Percentiles rank a stretch among this genome's conserved stretches.
phyloP scores from a whole-genome alignment of 2,113 vertebrate species.

The Nycticorax nycticorax region DNA sequence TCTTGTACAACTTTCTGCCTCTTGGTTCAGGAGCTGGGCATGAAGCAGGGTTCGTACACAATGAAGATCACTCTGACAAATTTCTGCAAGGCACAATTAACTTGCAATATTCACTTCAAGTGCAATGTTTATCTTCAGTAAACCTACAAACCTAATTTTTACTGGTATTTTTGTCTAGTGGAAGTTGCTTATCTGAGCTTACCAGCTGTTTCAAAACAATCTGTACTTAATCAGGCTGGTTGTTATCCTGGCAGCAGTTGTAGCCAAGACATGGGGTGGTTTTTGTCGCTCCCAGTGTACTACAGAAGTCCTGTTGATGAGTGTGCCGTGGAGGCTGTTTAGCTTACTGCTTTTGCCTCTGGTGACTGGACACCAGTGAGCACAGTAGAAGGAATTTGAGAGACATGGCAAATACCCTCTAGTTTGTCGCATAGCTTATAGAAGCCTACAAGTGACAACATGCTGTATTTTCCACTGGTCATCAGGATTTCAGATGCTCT shows the following conservation, averaged over 20 bases:
- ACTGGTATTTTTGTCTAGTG: neutral
- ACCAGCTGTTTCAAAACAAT: neutral
- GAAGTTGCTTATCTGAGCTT: conserved; percentile 11
- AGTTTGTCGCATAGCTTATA: neutral
- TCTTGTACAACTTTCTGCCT: neutral
- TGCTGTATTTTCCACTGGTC: neutral
- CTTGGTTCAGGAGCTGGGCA: neutral
- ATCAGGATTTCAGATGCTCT: neutral
- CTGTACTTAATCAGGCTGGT: neutral
- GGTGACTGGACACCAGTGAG: neutral
- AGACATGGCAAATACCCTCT: neutral
- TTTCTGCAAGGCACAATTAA: neutral
- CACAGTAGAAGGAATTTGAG: neutral
- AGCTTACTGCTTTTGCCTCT: neutral
- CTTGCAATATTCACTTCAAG: neutral
- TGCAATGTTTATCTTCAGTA: neutral
- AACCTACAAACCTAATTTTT: neutral
- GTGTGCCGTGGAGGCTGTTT: neutral
- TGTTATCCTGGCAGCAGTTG: neutral
- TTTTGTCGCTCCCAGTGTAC: neutral
- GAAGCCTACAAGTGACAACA: neutral
- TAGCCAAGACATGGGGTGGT: neutral
- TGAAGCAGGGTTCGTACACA: neutral
- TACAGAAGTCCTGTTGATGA: neutral
- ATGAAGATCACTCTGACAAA: neutral